phyloP scores from a whole-genome alignment of 2,888 invertebrate genomes.

The Plutella xylostella region DNA sequence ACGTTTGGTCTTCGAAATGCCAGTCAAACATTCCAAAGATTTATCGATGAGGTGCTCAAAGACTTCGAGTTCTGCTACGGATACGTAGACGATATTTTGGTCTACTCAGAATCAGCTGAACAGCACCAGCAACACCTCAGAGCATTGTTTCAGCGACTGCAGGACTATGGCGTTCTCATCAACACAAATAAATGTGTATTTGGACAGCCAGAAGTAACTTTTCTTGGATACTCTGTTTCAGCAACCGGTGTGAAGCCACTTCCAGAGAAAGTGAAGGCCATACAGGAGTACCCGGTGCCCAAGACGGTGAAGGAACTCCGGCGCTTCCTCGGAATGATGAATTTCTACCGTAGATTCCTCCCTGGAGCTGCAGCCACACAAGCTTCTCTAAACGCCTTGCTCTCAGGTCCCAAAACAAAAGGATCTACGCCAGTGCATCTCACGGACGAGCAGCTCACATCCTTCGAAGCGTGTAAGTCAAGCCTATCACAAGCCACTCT shows the following conservation, averaged over 20 bases:
- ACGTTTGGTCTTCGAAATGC: constrained; percentile 35
- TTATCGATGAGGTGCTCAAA: constrained; percentile 22
- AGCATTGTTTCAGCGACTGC: constrained; percentile 21
- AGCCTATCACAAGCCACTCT: constrained; percentile 18
- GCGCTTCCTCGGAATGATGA: constrained; percentile 28
- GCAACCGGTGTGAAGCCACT: constrained; percentile 18
- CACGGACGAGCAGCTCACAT: constrained; percentile 12
- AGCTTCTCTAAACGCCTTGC: too few relatives aligned
- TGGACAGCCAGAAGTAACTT: constrained; percentile 16
- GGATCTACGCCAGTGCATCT: constrained; percentile 15
- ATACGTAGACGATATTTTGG: constrained; percentile 27
- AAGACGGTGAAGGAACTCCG: constrained; percentile 23
- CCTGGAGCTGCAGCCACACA: too few relatives aligned
- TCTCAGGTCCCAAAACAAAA: constrained; percentile 4
- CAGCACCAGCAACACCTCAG: constrained; percentile 25
- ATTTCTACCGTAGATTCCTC: constrained; percentile 27
- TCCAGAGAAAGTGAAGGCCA: constrained; percentile 22
- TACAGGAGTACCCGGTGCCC: constrained; percentile 21
- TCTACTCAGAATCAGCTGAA: constrained; percentile 12
- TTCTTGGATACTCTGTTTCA: constrained; percentile 20
- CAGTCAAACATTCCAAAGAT: constrained; percentile 33
- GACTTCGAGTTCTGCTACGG: constrained; percentile 15
- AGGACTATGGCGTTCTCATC: constrained; percentile 22
- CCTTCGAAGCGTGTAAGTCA: constrained; percentile 17
- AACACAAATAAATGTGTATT: constrained; percentile 24